Base-by-base conservation (phyloP, 2,797 vertebrate genomes). In the Hoplostethus mediterraneus region DNA sequence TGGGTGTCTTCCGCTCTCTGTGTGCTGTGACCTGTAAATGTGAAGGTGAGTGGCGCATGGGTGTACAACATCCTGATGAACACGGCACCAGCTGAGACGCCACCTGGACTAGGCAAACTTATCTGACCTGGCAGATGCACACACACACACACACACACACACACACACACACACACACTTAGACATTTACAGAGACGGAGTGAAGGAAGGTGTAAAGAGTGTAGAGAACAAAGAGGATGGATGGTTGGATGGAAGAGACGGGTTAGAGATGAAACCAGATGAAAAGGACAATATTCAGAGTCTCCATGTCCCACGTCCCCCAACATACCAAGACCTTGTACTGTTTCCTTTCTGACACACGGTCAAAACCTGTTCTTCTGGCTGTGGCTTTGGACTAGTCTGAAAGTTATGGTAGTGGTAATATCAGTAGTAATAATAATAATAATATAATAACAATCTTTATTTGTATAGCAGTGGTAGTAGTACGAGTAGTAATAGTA, bases 61-160 rank as follows among this genome's bases (percentile, higher is more conserved):
- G 73, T 72, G 17, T 38, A 63, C 38, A 75, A 71, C 81, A 82
- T 87, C 81, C 81, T 88, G 85, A 63, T 75, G 68, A 87, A 89
- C 83, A 81, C 30, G 33, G 0, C 75, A 63, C 83, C 73, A 49
- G 71, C 85, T 75, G 83, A 85, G 87, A 80, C 33, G 73, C 88
- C 86, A 88, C 52, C 84, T 89, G 85, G 63, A 81, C 71, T 3
- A 75, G 5, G 69, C 42, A 11, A 52, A 65, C 58, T 45, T 62
- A 33, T 61, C 69, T 54, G 33, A 68, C 25, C 17, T 7, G 1
- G 21, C 4, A 48, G 13, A 16, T 36, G 51, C 64, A n/a, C 69
- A 44, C 67, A 63, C 69, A 67, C 47, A 64, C 56, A 73, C 60
- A 60, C 54, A 65, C 61, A 40, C 48, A 40, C 48, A 52, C 54